Percentiles rank a stretch among this genome's conserved stretches.
phyloP scores from a whole-genome alignment of 2,113 vertebrate genomes.

The Apus apus region DNA sequence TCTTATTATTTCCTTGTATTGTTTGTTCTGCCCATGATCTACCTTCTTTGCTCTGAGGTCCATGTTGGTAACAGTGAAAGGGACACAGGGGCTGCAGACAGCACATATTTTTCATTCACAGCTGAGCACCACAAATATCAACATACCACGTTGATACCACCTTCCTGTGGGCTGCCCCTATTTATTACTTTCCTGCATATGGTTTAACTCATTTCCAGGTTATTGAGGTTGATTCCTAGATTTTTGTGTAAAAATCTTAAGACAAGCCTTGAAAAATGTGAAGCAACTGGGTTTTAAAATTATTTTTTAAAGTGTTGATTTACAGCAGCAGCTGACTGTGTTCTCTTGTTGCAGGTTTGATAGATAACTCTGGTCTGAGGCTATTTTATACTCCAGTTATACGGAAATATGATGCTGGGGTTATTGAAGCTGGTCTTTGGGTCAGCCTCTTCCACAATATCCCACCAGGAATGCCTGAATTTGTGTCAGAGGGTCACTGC shows the following conservation, averaged over 20 bases:
- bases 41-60: not conserved
- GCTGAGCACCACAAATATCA: not conserved
- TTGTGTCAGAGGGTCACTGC: constrained; percentile 87
- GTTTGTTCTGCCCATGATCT: not conserved
- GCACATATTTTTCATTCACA: not conserved
- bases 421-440: constrained; percentile 90
- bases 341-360: constrained; percentile 77
- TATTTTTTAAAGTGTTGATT: not conserved
- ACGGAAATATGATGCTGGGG: constrained; percentile 85
- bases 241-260: not conserved
- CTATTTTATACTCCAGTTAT: constrained; percentile 80
- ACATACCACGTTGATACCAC: not conserved
- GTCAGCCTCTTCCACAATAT: constrained; percentile 91
- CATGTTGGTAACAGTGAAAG: not conserved
- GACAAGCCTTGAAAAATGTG: not conserved
- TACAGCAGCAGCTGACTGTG: not conserved
- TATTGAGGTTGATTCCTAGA: not conserved
- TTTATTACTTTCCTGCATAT: not conserved
- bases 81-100: not conserved
- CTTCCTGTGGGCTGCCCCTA: not conserved
- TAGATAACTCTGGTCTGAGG: constrained; percentile 87
- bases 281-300: not conserved
- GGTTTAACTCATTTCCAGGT: not conserved
- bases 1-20: not conserved
- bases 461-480: constrained; percentile 86